phyloP scores from a whole-genome alignment of 92 coral and sea anemone species.

The Zoanthus solanderi region DNA sequence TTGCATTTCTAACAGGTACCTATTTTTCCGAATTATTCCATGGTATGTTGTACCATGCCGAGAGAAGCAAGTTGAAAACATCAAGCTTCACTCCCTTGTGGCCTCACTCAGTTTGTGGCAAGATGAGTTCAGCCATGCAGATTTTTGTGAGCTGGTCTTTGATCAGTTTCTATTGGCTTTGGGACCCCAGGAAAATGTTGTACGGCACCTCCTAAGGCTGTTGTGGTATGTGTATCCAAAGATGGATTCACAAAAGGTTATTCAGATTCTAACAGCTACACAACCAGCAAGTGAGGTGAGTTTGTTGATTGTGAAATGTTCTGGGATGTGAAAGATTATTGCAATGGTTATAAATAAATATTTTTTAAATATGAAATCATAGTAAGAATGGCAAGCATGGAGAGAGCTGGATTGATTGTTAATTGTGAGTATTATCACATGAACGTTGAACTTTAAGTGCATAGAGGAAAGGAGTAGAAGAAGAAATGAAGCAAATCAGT shows the following conservation, averaged over 20 bases:
- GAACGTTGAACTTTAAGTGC: no score
- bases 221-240: constrained; percentile 89
- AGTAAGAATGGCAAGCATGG: no score
- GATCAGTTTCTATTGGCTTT: constrained; percentile 89
- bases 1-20: constrained; percentile 54
- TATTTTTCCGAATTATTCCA: constrained; percentile 75
- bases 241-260: constrained; percentile 94
- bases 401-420: no score
- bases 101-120: constrained; percentile 81
- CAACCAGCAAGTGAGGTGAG: constrained; percentile 96
- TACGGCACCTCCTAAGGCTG: constrained; percentile 88
- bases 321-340: not conserved
- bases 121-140: constrained; percentile 84
- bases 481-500: no score
- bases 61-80: constrained; percentile 83
- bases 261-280: constrained; percentile 88
- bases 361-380: no score
- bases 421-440: no score
- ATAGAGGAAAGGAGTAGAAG: no score
- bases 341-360: not conserved
- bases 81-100: constrained; percentile 87
- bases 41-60: constrained; percentile 87
- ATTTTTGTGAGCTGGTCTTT: constrained; percentile 91
- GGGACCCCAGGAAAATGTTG: constrained; percentile 75
- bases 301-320: not conserved